Evolutionary conservation across 2,888 invertebrate genomes (phyloP), one percentile per base, ranked within the genome.

Genomic region (Eremobia ochroleuca): DNA sequence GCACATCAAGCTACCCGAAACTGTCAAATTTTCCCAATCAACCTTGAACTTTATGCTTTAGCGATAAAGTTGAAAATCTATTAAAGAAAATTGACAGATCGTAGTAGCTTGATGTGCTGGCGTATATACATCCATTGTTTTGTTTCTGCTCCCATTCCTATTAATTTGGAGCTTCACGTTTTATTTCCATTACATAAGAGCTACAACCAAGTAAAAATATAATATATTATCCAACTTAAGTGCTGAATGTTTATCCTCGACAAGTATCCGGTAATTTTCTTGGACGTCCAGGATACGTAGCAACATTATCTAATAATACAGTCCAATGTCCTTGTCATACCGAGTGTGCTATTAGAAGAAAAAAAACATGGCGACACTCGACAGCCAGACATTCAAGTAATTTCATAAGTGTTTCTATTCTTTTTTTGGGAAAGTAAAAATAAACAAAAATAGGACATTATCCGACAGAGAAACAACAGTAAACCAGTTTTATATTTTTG

Each of bases 401-500:
- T 85, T 72, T 43, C 81, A 76, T 81, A 81, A 83, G 72, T 85
- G 74, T 72, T 78, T 66, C 55, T 65, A 31, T 59, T 66, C 55
- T 59, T 66, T 74, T 74, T 85, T 65, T 2, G 64, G 28, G 11
- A 46, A 72, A 34, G 74, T 34, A 58, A 34, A 72, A n/a, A 81
- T 34, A 58, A n/a, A 67, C 55, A 58, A 78, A 85, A 82, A 62
- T 69, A 37, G 68, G 43, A 68, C 77, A 74, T 61, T 71, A 52
- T 73, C 68, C 11, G 59, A 8, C 40, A 55, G 66, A 31, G 64
- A 66, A 40, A 81, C 78, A 74, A 78, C 40, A 64, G 74, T 31
- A 69, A 74, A 69, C 68, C 28, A 46, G 78, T 82, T 74, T 74
- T 85, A 78, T 75, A 72, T 69, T 84, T 84, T 69, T 78, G 64